Evolutionary conservation across 2,888 invertebrate genomes (phyloP).

Genomic region (Sarcophaga variegata): DNA sequence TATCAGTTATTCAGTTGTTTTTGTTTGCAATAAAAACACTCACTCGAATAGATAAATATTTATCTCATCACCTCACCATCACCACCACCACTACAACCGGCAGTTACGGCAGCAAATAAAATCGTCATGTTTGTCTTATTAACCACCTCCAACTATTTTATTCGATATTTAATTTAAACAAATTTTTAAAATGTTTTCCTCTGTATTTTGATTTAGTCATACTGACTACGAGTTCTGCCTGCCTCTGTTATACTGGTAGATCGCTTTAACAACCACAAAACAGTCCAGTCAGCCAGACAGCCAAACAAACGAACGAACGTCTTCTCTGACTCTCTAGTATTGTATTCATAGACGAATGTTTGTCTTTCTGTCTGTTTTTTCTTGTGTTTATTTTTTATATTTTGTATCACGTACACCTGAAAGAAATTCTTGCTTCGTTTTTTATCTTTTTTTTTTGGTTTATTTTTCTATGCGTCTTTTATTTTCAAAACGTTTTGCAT

Average conservation of each 20-base stretch:
- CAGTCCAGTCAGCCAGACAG: background rate
- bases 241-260: background rate
- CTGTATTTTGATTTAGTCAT: constrained; percentile 41
- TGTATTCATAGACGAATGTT: constrained; percentile 8
- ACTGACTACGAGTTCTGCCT: constrained; percentile 8
- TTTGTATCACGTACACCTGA: constrained; percentile 54
- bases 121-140: constrained; percentile 39
- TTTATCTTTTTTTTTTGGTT: background rate
- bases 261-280: background rate
- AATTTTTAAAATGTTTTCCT: constrained; percentile 10
- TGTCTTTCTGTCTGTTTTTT: constrained; percentile 23
- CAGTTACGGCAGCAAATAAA: background rate
- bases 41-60: background rate
- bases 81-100: background rate
- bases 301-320: background rate
- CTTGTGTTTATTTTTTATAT: constrained; percentile 36
- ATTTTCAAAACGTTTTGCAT: constrained; percentile 40
- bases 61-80: background rate
- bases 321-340: background rate
- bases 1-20: background rate
- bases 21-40: background rate
- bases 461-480: constrained; percentile 12
- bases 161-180: constrained; percentile 40
- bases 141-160: constrained; percentile 51
- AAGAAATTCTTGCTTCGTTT: constrained; percentile 46